Percentiles rank a stretch among this genome's conserved stretches.
Conservation (phyloP, 2,113 vertebrate genomes). For the Neogale vison region DNA sequence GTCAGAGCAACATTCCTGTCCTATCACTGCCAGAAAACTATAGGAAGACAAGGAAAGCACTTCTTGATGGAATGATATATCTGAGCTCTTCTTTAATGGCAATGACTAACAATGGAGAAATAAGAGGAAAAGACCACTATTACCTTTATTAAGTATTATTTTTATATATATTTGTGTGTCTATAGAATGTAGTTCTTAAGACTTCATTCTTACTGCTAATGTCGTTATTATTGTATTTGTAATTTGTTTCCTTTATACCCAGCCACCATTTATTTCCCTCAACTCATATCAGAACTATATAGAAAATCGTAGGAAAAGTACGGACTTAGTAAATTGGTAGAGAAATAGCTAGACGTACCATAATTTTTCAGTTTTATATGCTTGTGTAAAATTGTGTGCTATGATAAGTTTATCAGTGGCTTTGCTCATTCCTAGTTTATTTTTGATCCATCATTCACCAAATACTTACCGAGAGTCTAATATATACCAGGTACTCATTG, state of each 20-base stretch:
- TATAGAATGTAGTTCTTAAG: background rate
- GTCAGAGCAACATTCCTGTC: background rate
- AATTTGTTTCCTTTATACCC: background rate
- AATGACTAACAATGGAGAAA: slow-evolving; percentile 13
- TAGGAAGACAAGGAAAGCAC: background rate
- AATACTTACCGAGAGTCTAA: background rate
- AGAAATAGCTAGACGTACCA: slow-evolving; percentile 15
- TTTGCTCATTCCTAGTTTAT: slow-evolving; percentile 27
- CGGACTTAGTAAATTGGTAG: background rate
- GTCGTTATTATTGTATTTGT: background rate
- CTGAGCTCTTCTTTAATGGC: slow-evolving; percentile 13
- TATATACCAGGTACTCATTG: background rate
- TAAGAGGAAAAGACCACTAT: background rate
- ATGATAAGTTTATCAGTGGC: slow-evolving; percentile 7
- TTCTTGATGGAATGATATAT: background rate
- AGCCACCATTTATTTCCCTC: background rate
- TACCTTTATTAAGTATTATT: background rate
- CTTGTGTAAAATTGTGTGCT: background rate
- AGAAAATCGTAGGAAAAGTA: background rate
- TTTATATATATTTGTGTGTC: background rate
- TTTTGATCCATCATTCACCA: background rate
- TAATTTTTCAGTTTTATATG: slow-evolving; percentile 7
- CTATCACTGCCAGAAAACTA: background rate
- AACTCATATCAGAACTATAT: background rate
- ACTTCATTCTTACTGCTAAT: slow-evolving; percentile 39